Percentiles rank a stretch among this genome's conserved stretches.
phyloP scores from a whole-genome alignment of 2,888 invertebrate species.

The Seira sanloemensis region DNA sequence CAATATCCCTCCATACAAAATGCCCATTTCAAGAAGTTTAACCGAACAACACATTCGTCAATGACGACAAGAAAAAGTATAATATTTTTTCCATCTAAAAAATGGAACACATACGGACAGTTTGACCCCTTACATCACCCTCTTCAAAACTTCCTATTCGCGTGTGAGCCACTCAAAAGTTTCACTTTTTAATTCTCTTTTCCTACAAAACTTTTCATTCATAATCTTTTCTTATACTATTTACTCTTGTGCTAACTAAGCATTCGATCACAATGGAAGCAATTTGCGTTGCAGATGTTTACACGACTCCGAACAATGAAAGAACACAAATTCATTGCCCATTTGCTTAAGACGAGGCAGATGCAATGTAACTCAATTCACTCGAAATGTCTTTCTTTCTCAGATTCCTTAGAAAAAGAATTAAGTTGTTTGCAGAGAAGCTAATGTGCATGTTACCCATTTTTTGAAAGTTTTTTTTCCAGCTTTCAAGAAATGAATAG shows the following conservation, averaged over 20 bases:
- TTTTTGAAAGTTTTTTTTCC: not conserved
- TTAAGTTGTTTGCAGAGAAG: not conserved
- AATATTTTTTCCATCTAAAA: too few species aligned
- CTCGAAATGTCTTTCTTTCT: not conserved
- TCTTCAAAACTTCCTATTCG: not conserved
- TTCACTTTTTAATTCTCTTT: too few species aligned
- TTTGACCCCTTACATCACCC: too few species aligned
- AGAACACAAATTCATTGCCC: not conserved
- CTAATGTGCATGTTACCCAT: not conserved
- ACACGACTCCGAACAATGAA: not conserved
- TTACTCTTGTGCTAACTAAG: too few species aligned
- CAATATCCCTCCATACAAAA: conserved; percentile 34
- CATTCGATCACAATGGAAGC: too few species aligned
- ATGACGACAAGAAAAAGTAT: too few species aligned
- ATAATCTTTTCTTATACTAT: too few species aligned
- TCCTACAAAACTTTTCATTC: too few species aligned
- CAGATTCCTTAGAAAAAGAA: not conserved
- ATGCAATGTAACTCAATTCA: not conserved
- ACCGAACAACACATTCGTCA: too few species aligned
- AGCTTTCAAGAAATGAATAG: not conserved
- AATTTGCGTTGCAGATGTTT: not conserved
- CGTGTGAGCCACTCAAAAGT: too few species aligned
- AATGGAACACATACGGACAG: too few species aligned
- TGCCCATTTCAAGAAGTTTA: too few species aligned
- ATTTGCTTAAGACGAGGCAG: not conserved